These are phyloP conservation scores for Rhinoraja longicauda DNA, from an alignment of 2,797 vertebrate genomes.

Conservation along the genomic window DNA sequence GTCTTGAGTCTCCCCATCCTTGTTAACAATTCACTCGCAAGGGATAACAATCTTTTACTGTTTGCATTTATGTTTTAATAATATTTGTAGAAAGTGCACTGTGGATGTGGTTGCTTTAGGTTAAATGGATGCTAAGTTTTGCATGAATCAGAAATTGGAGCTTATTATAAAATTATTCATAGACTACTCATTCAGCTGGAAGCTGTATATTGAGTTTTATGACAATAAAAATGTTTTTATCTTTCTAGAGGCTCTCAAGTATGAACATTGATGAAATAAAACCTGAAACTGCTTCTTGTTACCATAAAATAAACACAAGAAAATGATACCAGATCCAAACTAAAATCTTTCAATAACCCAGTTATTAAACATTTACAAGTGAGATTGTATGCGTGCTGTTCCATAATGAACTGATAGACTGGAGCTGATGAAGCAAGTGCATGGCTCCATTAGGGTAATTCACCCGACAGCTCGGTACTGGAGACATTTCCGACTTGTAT, in stretches of 20 bases:
- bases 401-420: not conserved
- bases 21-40: not conserved
- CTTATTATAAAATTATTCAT: constrained; percentile 29
- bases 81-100: not conserved
- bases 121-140: constrained; percentile 13
- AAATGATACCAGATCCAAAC: constrained; percentile 26
- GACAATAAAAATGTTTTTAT: not conserved
- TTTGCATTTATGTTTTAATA: not conserved
- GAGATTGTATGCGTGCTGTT: not conserved
- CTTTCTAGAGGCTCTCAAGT: constrained; percentile 21
- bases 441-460: not conserved
- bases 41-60: not conserved
- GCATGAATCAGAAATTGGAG: not conserved
- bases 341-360: constrained; percentile 23
- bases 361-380: constrained; percentile 25
- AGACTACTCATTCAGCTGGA: not conserved
- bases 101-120: not conserved
- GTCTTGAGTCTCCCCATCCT: not conserved
- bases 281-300: not conserved
- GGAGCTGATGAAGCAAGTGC: not conserved
- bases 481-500: not conserved
- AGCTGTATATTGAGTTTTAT: constrained; percentile 31
- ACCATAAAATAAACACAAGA: constrained; percentile 23
- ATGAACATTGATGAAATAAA: constrained; percentile 34
- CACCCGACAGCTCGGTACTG: not conserved